Evolutionary conservation across 2,797 vertebrate species (phyloP).

Genomic region (Platalea minor): DNA sequence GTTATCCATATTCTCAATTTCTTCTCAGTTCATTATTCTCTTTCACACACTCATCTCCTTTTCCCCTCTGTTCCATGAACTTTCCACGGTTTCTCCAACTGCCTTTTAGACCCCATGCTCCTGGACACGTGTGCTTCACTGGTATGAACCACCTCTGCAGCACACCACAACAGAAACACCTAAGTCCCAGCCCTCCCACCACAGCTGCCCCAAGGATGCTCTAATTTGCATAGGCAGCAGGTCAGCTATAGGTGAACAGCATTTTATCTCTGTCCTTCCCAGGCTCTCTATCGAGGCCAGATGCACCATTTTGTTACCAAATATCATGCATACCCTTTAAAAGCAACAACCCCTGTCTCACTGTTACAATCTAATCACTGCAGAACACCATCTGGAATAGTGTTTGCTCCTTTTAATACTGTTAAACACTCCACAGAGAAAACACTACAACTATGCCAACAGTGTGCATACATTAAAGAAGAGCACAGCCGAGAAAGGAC

Average conservation of each 20-base stretch:
- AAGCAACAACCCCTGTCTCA: neutral
- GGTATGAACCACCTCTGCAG: neutral
- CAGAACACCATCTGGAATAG: neutral
- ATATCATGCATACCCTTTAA: neutral
- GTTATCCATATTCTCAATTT: neutral
- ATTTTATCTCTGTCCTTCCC: neutral
- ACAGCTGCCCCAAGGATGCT: neutral
- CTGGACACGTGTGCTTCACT: fast-evolving
- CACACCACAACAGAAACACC: neutral
- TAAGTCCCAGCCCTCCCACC: neutral
- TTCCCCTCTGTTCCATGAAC: neutral
- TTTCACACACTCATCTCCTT: neutral
- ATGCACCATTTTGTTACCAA: neutral
- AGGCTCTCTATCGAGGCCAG: neutral
- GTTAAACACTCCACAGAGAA: neutral
- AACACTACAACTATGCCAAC: neutral
- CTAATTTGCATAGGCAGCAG: fast-evolving
- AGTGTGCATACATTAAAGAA: neutral
- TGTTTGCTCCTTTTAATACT: neutral
- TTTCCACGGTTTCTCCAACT: neutral
- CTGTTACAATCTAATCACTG: neutral
- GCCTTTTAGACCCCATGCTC: neutral
- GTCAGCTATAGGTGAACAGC: neutral
- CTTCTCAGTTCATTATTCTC: neutral
- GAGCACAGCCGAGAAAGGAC: neutral